Evolutionary conservation across 2,797 vertebrate genomes (phyloP).

Genomic region (Hippocampus kuda): DNA sequence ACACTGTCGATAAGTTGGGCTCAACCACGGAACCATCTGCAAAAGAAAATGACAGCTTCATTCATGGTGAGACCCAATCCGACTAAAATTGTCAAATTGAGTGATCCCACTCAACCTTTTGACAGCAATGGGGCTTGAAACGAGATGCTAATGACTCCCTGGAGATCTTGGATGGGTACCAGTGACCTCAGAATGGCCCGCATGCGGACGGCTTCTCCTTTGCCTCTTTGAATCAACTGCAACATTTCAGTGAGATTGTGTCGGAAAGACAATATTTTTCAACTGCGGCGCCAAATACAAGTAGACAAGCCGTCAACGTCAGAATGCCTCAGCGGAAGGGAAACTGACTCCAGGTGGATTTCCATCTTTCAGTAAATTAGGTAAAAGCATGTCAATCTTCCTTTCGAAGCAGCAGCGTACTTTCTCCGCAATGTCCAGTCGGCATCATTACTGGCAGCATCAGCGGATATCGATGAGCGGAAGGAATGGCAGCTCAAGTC

Average conservation of each 20-base stretch:
- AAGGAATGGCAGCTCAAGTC: neutral
- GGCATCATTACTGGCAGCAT: conserved; percentile 14
- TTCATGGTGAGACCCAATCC: neutral
- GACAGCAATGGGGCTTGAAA: conserved; percentile 81
- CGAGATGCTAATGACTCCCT: conserved; percentile 86
- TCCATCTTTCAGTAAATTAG: neutral
- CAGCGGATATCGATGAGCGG: conserved; percentile 19
- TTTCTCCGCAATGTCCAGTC: conserved; percentile 8
- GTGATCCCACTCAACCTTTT: conserved; percentile 65
- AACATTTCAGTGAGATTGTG: conserved; percentile 16
- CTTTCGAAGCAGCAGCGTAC: neutral
- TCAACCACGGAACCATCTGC: conserved; percentile 80
- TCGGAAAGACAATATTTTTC: neutral
- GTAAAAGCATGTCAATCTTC: neutral
- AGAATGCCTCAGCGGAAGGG: neutral
- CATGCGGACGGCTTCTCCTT: conserved; percentile 89
- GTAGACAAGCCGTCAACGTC: neutral
- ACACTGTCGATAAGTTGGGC: conserved; percentile 82
- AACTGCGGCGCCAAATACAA: neutral
- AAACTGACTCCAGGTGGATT: neutral
- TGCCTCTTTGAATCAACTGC: conserved; percentile 85
- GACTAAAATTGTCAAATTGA: neutral
- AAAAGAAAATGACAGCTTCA: conserved; percentile 8
- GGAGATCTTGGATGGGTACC: conserved; percentile 82
- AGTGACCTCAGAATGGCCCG: conserved; percentile 87